Evolutionary conservation across 1,140 invertebrate species (phyloP).

Genomic region (Lethocerus indicus): DNA sequence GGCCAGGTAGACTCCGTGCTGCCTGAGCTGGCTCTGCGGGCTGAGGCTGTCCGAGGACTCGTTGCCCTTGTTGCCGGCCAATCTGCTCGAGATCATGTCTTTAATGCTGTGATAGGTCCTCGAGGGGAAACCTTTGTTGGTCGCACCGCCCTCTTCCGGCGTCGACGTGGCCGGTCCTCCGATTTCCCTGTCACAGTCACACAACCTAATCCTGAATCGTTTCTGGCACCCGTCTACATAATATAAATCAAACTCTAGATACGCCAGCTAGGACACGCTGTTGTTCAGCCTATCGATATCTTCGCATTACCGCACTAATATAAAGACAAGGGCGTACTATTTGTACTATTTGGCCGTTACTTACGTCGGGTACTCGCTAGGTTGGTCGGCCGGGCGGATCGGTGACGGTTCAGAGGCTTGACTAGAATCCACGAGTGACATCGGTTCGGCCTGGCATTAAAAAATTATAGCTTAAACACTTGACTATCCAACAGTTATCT

Average conservation of each 20-base stretch:
- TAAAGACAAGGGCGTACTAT: too few relatives aligned
- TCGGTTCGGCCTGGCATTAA: constrained; percentile 18
- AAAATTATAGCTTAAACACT: too few relatives aligned
- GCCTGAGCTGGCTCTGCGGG: constrained; percentile 20
- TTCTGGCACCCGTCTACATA: too few relatives aligned
- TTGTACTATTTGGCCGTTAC: too few relatives aligned
- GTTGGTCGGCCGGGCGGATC: constrained; percentile 10
- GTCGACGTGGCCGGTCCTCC: constrained; percentile 18
- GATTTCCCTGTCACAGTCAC: constrained; percentile 9
- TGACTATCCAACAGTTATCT: too few relatives aligned
- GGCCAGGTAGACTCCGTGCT: constrained; percentile 19
- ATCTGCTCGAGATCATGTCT: constrained; percentile 68
- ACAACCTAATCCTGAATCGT: too few relatives aligned
- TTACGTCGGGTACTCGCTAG: too few relatives aligned
- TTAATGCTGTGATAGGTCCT: constrained; percentile 66
- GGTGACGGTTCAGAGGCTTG: constrained; percentile 16
- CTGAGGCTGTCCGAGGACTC: constrained; percentile 10
- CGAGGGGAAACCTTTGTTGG: constrained; percentile 21
- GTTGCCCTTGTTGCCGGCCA: constrained; percentile 21
- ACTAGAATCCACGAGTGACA: constrained; percentile 15
- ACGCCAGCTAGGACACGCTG: too few relatives aligned
- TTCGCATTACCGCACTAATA: too few relatives aligned
- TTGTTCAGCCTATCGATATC: too few relatives aligned
- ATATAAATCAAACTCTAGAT: too few relatives aligned
- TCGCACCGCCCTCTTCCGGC: constrained; percentile 15